A percentile compares a stretch with the other conserved stretches of the same genome.
Evolutionary conservation across 2,797 vertebrate species (phyloP).

Genomic region (Sebastolobus altivelis): DNA sequence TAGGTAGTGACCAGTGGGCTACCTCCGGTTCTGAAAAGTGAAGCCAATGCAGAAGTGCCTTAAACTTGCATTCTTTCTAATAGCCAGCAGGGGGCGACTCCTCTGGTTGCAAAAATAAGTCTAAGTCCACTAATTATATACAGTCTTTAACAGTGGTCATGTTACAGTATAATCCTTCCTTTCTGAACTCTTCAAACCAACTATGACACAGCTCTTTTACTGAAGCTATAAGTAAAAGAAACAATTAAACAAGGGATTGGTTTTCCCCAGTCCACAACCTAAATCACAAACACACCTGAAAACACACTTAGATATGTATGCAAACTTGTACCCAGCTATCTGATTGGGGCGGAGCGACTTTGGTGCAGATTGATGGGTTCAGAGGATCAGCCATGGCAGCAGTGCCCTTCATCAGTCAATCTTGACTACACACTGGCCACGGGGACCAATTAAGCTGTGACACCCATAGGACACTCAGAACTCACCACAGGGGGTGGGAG

Average conservation of each 20-base stretch:
- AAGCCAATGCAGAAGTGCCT: too few relatives aligned
- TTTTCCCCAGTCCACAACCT: background rate
- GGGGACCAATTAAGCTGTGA: conserved; percentile 54
- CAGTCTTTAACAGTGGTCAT: background rate
- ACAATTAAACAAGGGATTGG: background rate
- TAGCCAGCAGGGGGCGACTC: too few relatives aligned
- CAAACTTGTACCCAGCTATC: conserved; percentile 3
- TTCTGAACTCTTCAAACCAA: background rate
- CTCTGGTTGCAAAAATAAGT: too few relatives aligned
- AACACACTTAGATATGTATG: conserved; percentile 2
- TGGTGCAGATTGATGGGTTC: conserved; percentile 44
- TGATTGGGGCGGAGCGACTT: conserved; percentile 21
- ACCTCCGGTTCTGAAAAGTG: too few relatives aligned
- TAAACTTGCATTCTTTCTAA: too few relatives aligned
- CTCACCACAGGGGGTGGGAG: conserved; percentile 5
- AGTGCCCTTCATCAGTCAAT: conserved; percentile 57
- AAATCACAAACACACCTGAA: conserved; percentile 6
- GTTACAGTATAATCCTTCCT: background rate
- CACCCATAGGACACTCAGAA: conserved; percentile 52
- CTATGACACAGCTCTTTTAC: background rate
- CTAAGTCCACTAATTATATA: too few relatives aligned
- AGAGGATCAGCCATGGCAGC: conserved; percentile 34
- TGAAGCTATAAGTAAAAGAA: background rate
- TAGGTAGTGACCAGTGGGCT: too few relatives aligned
- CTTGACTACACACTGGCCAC: conserved; percentile 27